Conservation (phyloP, 1,140 invertebrate genomes). For the Drosophila auraria region DNA sequence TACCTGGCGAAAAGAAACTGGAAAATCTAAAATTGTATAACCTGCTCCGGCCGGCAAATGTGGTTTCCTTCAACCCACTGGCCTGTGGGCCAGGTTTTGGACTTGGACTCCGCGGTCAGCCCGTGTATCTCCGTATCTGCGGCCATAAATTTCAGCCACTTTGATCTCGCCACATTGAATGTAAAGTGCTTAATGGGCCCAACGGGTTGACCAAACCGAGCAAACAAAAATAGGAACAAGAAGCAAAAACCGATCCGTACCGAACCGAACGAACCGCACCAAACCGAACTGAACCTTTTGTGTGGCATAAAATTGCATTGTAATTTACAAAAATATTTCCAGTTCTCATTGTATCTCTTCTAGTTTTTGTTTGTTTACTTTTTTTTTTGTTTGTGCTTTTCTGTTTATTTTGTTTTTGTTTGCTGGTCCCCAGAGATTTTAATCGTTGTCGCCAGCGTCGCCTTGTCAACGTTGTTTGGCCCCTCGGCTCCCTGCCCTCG, state of each 20-base stretch:
- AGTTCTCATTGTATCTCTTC: slow-evolving; percentile 52
- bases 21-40: slow-evolving; percentile 81
- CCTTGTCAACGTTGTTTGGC: slow-evolving; percentile 68
- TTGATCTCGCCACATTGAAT: slow-evolving; percentile 83
- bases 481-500: slow-evolving; percentile 15
- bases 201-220: slow-evolving; percentile 46
- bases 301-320: slow-evolving; percentile 77
- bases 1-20: slow-evolving; percentile 48
- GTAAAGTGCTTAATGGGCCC: slow-evolving; percentile 80
- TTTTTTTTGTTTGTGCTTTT: slow-evolving; percentile 6
- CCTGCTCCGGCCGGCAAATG: slow-evolving; percentile 63
- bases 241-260: slow-evolving; percentile 33
- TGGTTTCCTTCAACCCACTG: slow-evolving; percentile 44
- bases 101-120: slow-evolving; percentile 14
- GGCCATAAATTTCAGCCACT: slow-evolving; percentile 77
- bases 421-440: slow-evolving; percentile 76
- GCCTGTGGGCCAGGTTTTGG: slow-evolving; percentile 41
- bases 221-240: slow-evolving; percentile 52
- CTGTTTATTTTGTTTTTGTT: slow-evolving; percentile 31
- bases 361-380: slow-evolving; percentile 17
- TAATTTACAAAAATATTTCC: slow-evolving; percentile 77
- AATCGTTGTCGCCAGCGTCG: slow-evolving; percentile 79
- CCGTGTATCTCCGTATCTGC: slow-evolving; percentile 66
- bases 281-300: slow-evolving; percentile 55
- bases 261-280: neutral